Percentiles rank a stretch among this genome's conserved stretches.
Conservation (phyloP, 2,888 invertebrate genomes). For the Temnothorax ravouxi region DNA sequence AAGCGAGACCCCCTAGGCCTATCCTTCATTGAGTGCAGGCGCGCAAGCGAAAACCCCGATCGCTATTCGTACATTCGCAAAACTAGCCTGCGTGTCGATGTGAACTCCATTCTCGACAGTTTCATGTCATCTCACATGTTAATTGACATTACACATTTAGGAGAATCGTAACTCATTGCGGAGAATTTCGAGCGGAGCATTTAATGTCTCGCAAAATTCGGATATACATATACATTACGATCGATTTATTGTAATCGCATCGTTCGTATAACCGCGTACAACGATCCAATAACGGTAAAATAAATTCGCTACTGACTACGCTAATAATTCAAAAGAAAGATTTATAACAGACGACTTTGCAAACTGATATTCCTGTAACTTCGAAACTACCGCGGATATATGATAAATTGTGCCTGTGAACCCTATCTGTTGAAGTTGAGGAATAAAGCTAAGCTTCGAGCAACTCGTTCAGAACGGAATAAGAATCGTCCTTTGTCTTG, state of each 20-base stretch:
- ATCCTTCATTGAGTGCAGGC: slow-evolving; percentile 72
- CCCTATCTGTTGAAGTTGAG: neutral
- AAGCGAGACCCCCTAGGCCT: slow-evolving; percentile 77
- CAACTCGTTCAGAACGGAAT: slow-evolving; percentile 28
- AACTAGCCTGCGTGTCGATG: slow-evolving; percentile 1
- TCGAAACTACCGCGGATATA: slow-evolving; percentile 17
- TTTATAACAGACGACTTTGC: neutral
- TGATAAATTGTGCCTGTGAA: neutral
- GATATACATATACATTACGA: neutral
- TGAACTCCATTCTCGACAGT: neutral
- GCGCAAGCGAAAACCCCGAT: slow-evolving; percentile 47
- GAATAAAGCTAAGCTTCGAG: neutral
- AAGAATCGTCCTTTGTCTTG: slow-evolving; percentile 62
- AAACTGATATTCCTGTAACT: neutral
- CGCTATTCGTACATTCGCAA: slow-evolving; percentile 44
- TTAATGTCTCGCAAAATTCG: neutral
- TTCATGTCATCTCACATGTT: neutral
- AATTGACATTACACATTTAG: neutral
- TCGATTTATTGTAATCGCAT: slow-evolving; percentile 18
- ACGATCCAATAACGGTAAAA: neutral
- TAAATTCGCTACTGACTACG: slow-evolving; percentile 1
- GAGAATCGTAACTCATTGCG: slow-evolving; percentile 13
- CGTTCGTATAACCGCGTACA: neutral
- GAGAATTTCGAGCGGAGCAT: neutral
- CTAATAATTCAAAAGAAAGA: neutral